A percentile compares a stretch with the other conserved stretches of the same genome.
These are phyloP conservation scores for Glyphotaelius pellucidus DNA, from an alignment of 2,888 invertebrate species.

Conservation along the genomic window DNA sequence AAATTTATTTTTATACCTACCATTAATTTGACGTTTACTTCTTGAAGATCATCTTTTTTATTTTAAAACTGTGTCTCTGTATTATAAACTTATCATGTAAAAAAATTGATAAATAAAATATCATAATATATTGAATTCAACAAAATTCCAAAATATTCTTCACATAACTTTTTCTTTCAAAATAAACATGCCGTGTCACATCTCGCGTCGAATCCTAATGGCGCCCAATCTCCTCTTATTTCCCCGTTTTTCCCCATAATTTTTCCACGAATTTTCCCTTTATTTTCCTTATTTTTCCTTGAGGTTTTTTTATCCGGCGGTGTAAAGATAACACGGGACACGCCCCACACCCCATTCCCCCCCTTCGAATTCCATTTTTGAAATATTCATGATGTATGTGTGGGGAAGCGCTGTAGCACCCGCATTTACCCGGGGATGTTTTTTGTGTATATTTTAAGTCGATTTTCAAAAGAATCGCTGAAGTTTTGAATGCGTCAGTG, in stretches of 20 bases:
- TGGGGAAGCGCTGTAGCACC: background rate
- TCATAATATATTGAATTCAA: too few species aligned
- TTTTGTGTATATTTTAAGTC: background rate
- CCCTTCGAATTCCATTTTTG: constrained; percentile 41
- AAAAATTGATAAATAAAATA: too few species aligned
- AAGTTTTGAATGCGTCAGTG: background rate
- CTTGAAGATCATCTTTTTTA: too few species aligned
- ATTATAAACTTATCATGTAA: too few species aligned
- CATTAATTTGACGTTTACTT: too few species aligned
- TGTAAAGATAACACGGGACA: constrained; percentile 45
- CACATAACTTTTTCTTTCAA: background rate
- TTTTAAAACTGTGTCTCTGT: too few species aligned
- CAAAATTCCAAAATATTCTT: background rate
- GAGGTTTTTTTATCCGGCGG: constrained; percentile 21
- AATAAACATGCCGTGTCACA: background rate
- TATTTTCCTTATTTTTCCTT: constrained; percentile 20
- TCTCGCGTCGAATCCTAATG: constrained; percentile 11
- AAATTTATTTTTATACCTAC: too few species aligned
- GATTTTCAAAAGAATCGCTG: background rate
- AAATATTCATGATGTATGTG: constrained; percentile 58
- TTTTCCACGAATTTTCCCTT: background rate
- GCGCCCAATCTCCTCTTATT: background rate
- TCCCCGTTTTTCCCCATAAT: background rate
- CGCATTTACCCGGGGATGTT: background rate
- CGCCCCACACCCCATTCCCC: constrained; percentile 24